phyloP scores from a whole-genome alignment of 2,797 vertebrate species.

The Glossophaga mutica region DNA sequence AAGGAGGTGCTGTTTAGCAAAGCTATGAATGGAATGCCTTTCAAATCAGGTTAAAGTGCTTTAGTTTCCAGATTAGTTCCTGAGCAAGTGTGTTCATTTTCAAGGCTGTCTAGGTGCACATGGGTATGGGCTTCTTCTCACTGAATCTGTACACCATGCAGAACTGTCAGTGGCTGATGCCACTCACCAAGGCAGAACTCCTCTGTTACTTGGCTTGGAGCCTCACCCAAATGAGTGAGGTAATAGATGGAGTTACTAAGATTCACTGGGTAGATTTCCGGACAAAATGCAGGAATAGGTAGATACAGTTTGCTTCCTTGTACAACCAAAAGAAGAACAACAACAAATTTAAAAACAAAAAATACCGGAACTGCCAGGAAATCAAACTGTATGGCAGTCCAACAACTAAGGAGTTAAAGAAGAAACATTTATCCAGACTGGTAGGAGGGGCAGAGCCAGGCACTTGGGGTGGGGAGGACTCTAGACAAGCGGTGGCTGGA shows the following conservation, averaged over 20 bases:
- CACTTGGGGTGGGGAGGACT: too few species aligned
- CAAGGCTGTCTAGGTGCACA: not conserved
- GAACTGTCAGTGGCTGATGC: not conserved
- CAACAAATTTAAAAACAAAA: too few species aligned
- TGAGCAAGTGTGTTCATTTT: not conserved
- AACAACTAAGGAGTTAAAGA: too few species aligned
- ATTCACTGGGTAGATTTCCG: not conserved
- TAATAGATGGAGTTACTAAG: not conserved
- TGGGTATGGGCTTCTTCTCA: not conserved
- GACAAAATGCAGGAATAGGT: too few species aligned
- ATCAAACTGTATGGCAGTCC: too few species aligned
- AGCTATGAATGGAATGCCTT: not conserved
- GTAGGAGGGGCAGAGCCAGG: too few species aligned
- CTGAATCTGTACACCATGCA: rapidly evolving
- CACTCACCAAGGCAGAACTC: not conserved
- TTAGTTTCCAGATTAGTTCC: not conserved
- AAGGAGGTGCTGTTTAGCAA: not conserved
- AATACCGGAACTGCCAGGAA: too few species aligned
- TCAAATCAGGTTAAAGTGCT: not conserved
- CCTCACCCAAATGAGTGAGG: not conserved
- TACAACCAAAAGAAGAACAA: too few species aligned
- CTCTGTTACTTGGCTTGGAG: not conserved
- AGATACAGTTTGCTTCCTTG: too few species aligned
- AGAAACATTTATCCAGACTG: too few species aligned
- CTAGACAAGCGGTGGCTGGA: too few species aligned